Evolutionary conservation across 2,797 vertebrate genomes (phyloP), one percentile per base, ranked within the genome.

Genomic region (Amblyopsis hoosieri): DNA sequence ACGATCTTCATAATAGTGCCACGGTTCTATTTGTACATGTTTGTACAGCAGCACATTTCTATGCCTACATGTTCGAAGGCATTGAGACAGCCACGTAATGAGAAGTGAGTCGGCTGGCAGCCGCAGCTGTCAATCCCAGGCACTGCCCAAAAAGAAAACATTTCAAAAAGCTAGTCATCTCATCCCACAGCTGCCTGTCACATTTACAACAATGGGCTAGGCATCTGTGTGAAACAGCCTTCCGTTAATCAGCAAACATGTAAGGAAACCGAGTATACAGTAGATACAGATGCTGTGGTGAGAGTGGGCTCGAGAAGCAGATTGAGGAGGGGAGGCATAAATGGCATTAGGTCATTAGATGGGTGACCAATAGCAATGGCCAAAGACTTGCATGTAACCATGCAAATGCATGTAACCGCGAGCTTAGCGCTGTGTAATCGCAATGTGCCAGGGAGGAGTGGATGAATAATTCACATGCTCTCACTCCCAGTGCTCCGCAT

Each of bases 401-500:
- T 66, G 29, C 76, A 72, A 83, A 78, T 79, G 74, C 71, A 77
- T 79, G 78, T 82, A 88, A 85, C 82, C 81, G 75, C 69, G 62
- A 79, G 82, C 80, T 85, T 84, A 84, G 85, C 60, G 73, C 69
- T 74, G 74, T 80, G 84, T 84, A 82, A 85, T 85, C 78, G 82
- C 33, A 76, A 45, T 68, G 74, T 62, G 67, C 75, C 58, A 67
- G 68, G 57, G 54, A 72, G 63, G 33, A 76, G 47, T 71, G 62
- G 57, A 87, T 88, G 78, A 84, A 88, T 85, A 75, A 88, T 87
- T 86, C 76, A 88, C 66, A 65, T 14, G 6, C 29, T 66, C 57
- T 63, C 48, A 53, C 60, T 55, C 56, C 51, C 54, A 60, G 64
- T 48, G 71, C 19, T 69, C 71, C 71, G 64, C 64, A 46, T 49